Percentiles rank a stretch among this genome's conserved stretches.
These are phyloP conservation scores for Cossypha heuglini DNA, from an alignment of 2,797 vertebrate genomes.

Conservation along the genomic window DNA sequence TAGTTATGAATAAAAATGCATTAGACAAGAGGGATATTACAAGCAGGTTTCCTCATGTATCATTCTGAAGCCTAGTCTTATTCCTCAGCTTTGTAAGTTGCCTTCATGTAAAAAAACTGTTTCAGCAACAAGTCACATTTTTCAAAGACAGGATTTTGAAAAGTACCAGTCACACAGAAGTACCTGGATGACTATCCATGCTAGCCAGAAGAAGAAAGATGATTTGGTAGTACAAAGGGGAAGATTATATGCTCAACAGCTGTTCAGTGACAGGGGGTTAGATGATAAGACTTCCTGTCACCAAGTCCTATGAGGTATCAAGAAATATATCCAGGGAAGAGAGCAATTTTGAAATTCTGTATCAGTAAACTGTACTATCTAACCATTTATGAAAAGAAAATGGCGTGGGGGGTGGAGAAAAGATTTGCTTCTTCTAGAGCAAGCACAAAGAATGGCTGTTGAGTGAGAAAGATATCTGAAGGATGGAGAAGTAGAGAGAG, in stretches of 20 bases:
- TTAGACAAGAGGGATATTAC: not conserved
- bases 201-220: not conserved
- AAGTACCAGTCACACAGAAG: not conserved
- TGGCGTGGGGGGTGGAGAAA: no score
- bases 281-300: not conserved
- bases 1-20: not conserved
- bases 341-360: not conserved
- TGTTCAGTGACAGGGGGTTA: not conserved
- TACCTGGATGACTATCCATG: not conserved
- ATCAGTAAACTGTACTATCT: not conserved
- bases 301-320: not conserved
- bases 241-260: not conserved
- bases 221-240: not conserved
- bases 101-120: not conserved
- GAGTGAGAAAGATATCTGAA: not conserved
- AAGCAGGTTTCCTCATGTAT: not conserved
- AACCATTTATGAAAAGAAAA: not conserved
- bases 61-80: not conserved
- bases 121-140: not conserved
- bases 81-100: not conserved
- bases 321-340: not conserved
- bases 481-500: not conserved
- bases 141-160: not conserved
- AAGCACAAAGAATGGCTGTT: not conserved
- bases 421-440: not conserved